phyloP scores from a whole-genome alignment of 92 coral and sea anemone species.

The Epizoanthus rinbou region DNA sequence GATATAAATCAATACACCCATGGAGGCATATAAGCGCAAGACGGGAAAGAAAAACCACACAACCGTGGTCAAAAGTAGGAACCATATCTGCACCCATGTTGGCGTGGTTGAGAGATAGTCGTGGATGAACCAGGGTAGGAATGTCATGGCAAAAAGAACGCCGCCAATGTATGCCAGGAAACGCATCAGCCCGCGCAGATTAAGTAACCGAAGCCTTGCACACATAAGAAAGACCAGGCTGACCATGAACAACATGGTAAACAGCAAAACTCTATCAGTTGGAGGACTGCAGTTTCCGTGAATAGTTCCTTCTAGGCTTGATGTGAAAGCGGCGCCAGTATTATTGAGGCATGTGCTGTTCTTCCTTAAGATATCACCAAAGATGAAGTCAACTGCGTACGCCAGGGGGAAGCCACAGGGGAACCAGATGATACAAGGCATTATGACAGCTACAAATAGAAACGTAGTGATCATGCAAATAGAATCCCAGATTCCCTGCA shows the following conservation, averaged over 20 bases:
- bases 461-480: constrained; percentile 28
- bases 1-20: constrained; percentile 16
- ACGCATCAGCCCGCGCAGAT: constrained; percentile 1
- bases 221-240: not conserved
- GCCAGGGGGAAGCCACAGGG: constrained; percentile 50
- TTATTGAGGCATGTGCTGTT: not conserved
- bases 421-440: constrained; percentile 50
- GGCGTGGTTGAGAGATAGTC: constrained; percentile 2
- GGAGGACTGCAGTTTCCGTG: constrained; percentile 23
- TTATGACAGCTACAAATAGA: constrained; percentile 28
- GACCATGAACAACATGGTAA: constrained; percentile 3
- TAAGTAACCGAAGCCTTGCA: not conserved
- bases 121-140: constrained; percentile 49
- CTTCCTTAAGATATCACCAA: constrained; percentile 46
- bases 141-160: constrained; percentile 26
- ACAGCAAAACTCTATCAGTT: constrained; percentile 10
- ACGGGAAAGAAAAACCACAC: constrained; percentile 56
- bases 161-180: constrained; percentile 17
- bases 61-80: constrained; percentile 17
- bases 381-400: constrained; percentile 41
- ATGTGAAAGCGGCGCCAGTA: too few species aligned
- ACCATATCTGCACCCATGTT: constrained; percentile 3
- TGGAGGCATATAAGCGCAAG: constrained; percentile 37
- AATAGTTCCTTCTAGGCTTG: not conserved
- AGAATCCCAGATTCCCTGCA: constrained; percentile 41